These are phyloP conservation scores for Amazona guildingii DNA, from an alignment of 2,113 vertebrate species.

Conservation along the genomic window DNA sequence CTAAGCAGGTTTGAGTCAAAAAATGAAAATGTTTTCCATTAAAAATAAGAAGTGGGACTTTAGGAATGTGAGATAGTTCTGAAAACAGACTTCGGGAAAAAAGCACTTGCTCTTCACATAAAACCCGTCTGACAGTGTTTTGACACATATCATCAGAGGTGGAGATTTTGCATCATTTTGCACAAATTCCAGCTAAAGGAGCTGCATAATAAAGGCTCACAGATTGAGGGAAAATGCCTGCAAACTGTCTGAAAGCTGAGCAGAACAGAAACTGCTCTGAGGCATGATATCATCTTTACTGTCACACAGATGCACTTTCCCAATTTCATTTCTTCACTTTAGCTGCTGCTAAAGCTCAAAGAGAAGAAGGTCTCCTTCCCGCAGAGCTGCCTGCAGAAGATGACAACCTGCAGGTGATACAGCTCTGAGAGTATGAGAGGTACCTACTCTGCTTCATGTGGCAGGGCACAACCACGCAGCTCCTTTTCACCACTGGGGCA, in stretches of 20 bases:
- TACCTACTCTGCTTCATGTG: not conserved
- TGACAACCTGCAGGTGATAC: not conserved
- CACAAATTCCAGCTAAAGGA: conserved; percentile 16
- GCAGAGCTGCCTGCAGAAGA: not conserved
- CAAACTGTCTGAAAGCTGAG: conserved; percentile 10
- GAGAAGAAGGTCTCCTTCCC: not conserved
- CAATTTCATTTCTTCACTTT: not conserved
- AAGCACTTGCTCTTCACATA: conserved; percentile 45
- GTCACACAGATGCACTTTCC: not conserved
- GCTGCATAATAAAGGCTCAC: conserved; percentile 24
- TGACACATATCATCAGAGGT: conserved; percentile 56
- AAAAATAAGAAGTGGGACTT: conserved; percentile 36
- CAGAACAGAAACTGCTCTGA: conserved; percentile 21
- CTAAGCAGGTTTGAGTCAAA: not conserved
- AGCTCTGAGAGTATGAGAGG: not conserved
- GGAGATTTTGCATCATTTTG: conserved; percentile 37
- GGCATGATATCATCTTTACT: not conserved
- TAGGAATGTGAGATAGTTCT: conserved; percentile 15
- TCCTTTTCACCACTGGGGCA: not conserved
- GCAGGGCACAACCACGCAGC: not conserved
- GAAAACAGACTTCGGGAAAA: conserved; percentile 50
- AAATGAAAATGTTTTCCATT: conserved; percentile 14
- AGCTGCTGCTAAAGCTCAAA: not conserved
- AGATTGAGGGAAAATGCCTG: conserved; percentile 21
- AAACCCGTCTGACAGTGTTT: conserved; percentile 60